phyloP scores from a whole-genome alignment of 2,888 invertebrate species.

The Rhingia campestris region DNA sequence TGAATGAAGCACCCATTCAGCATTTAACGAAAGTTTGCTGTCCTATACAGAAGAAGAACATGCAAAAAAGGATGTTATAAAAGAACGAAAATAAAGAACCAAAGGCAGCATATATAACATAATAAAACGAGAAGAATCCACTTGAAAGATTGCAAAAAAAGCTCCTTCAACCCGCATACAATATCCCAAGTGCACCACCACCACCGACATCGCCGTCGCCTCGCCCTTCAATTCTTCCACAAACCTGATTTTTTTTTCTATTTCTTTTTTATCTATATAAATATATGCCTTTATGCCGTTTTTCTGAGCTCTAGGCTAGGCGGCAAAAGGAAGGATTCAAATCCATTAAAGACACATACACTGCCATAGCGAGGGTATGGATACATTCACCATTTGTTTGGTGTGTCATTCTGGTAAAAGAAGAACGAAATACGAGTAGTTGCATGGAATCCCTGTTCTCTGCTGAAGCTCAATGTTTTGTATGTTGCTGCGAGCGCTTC shows the following conservation, averaged over 20 bases:
- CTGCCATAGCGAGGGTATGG: background rate
- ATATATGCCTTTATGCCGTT: conserved; percentile 45
- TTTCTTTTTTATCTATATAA: background rate
- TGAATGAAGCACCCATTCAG: conserved; percentile 54
- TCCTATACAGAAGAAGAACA: conserved; percentile 28
- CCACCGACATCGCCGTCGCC: conserved; percentile 15
- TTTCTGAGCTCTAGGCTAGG: conserved; percentile 52
- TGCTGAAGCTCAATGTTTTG: conserved; percentile 48
- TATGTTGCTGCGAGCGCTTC: conserved; percentile 28
- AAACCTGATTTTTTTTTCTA: conserved; percentile 19
- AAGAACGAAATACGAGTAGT: conserved; percentile 41
- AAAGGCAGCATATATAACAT: conserved; percentile 30
- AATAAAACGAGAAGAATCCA: conserved; percentile 33
- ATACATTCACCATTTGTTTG: conserved; percentile 48
- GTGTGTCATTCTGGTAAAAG: conserved; percentile 44
- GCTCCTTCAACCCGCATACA: conserved; percentile 52
- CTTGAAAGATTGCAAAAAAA: conserved; percentile 62
- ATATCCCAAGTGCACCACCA: conserved; percentile 49
- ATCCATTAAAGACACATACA: conserved; percentile 44
- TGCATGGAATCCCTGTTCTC: conserved; percentile 19
- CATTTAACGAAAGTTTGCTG: conserved; percentile 59
- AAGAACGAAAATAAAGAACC: conserved; percentile 21
- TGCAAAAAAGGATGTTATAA: conserved; percentile 10
- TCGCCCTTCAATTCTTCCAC: conserved; percentile 48
- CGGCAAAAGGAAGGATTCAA: conserved; percentile 45